phyloP scores from a whole-genome alignment of 2,888 invertebrate species.

The Drosophila heteroneura region DNA sequence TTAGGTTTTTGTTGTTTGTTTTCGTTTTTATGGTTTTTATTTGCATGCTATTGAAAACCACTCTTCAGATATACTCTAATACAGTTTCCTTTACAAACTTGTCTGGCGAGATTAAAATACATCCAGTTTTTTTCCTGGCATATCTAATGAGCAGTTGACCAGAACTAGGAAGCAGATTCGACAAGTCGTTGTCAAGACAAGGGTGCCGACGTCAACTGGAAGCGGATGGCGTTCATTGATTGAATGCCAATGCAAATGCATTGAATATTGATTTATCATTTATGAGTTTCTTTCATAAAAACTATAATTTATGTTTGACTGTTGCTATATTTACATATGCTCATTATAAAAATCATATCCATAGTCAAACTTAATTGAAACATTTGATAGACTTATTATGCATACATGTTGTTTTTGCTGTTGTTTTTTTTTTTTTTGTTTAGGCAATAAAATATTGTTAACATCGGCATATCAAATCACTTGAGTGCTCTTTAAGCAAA shows the following conservation, averaged over 20 bases:
- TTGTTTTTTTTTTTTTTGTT: neutral
- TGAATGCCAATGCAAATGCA: slow-evolving; percentile 26
- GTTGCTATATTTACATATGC: neutral
- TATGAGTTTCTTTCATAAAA: neutral
- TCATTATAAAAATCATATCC: neutral
- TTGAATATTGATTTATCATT: slow-evolving; percentile 15
- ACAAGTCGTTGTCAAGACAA: slow-evolving; percentile 34
- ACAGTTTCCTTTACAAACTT: slow-evolving; percentile 27
- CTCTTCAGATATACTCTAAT: slow-evolving; percentile 6
- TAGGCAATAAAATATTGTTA: neutral
- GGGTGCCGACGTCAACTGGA: slow-evolving; percentile 31
- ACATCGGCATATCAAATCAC: neutral
- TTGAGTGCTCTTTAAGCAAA: neutral
- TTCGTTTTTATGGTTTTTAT: slow-evolving; percentile 15
- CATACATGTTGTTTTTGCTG: neutral
- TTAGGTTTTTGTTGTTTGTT: neutral
- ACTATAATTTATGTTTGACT: slow-evolving; percentile 2
- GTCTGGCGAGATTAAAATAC: slow-evolving; percentile 33
- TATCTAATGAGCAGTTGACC: slow-evolving; percentile 25
- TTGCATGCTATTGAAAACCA: slow-evolving; percentile 23
- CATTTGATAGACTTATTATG: neutral
- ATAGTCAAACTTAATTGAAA: neutral
- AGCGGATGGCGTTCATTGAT: slow-evolving; percentile 18
- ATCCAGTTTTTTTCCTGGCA: slow-evolving; percentile 27
- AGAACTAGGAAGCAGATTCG: slow-evolving; percentile 49